Evolutionary conservation across 2,888 invertebrate genomes (phyloP), one percentile per base, ranked within the genome.

Genomic region (Drosophila borealis): DNA sequence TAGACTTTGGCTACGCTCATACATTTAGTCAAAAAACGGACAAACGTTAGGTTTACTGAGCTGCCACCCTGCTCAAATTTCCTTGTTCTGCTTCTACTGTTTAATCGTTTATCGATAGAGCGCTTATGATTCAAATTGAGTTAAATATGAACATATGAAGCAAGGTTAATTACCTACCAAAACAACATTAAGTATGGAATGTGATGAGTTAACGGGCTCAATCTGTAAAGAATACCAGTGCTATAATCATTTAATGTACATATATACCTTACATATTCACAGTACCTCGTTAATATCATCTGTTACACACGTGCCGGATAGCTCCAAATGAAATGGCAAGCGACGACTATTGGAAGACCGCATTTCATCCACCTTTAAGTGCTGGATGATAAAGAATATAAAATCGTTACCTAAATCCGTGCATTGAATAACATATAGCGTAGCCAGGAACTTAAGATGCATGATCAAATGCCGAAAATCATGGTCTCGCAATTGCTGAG

Each of bases 241-340:
- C 29, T 29, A 29, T 8, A 29, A 29, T 8, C 29, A 34, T 9
- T 14, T 9, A 1, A 10, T 17, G 4, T 10, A 10, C 1, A 17
- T 9, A 44, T n/a, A 14, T 2, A n/a, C 6, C 0, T 11, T 42
- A 2, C 1, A 4, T 11, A 55, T 25, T 44, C 8, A 21, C 11
- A 46, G 11, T 49, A 68, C 67, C 54, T 71, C 37, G 5, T 10
- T 42, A 25, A 72, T 54, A 1, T 45, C 6, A 1, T 25, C 11
- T 10, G 19, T n/a, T 9, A 74, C 45, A 11, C 11, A 6, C 1
- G 70, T 64, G 9, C 19, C 19, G 17, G 14, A 11, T 4, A 70
- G 25, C n/a, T 36, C n/a, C 29, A 70, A 41, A 21, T 25, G 14
- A 25, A 74, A 75, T 3, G 74, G 74, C 10, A 74, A 46, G 10